Conservation (phyloP, 2,113 vertebrate species). For the Cyprinodon variegatus region DNA sequence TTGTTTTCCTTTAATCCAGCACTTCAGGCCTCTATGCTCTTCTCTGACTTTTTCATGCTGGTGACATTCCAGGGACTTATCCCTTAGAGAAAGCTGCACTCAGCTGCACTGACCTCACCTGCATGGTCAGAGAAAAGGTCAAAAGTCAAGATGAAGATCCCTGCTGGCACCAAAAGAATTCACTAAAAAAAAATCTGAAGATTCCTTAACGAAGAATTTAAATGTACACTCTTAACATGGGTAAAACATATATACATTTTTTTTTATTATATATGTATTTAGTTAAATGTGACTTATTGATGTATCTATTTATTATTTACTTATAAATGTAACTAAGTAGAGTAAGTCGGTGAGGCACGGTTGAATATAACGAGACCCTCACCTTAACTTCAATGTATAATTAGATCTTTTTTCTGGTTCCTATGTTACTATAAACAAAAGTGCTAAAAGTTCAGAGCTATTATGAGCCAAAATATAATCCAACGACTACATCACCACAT, state of each 20-base stretch:
- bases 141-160: conserved; percentile 19
- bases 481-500: neutral
- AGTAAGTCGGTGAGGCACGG: neutral
- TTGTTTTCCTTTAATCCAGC: conserved; percentile 21
- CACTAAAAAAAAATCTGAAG: neutral
- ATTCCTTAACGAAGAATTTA: neutral
- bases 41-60: conserved; percentile 15
- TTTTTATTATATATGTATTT: neutral
- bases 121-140: conserved; percentile 2
- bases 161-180: neutral
- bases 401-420: neutral
- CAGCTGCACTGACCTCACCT: conserved; percentile 38
- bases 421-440: neutral
- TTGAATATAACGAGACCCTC: neutral
- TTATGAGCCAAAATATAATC: neutral
- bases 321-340: neutral
- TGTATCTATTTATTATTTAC: neutral
- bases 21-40: conserved; percentile 2
- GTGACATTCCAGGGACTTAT: conserved; percentile 26
- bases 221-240: neutral
- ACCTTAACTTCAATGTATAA: neutral
- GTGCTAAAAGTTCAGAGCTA: neutral
- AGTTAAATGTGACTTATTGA: neutral
- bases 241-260: neutral
- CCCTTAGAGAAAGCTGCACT: conserved; percentile 18